phyloP scores from a whole-genome alignment of 2,888 invertebrate genomes.

The Campopleginae sp. region DNA sequence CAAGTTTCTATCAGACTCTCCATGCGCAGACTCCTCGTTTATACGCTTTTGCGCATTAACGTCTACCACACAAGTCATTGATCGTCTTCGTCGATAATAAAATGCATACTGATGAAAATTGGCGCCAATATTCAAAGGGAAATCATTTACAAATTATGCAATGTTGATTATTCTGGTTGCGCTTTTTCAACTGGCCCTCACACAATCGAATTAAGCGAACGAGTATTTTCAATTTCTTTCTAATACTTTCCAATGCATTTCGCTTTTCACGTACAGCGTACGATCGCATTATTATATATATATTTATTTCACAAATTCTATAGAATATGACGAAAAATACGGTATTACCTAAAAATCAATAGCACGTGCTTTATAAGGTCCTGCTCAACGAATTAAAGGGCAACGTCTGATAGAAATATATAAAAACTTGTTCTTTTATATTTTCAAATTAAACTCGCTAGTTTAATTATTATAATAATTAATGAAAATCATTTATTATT shows the following conservation, averaged over 20 bases:
- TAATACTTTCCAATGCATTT: not conserved
- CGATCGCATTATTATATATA: too few relatives aligned
- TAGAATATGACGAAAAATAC: too few relatives aligned
- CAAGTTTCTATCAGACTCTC: conserved; percentile 28
- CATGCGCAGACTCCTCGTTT: conserved; percentile 58
- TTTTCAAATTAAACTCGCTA: too few relatives aligned
- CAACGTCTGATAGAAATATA: too few relatives aligned
- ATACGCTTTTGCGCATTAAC: conserved; percentile 44
- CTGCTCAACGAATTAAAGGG: too few relatives aligned
- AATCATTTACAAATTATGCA: not conserved
- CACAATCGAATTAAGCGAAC: not conserved
- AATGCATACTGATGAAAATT: not conserved
- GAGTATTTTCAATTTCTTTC: not conserved
- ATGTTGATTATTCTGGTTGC: not conserved
- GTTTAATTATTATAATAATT: too few relatives aligned
- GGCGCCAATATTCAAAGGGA: conserved; percentile 51
- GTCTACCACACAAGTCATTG: conserved; percentile 58
- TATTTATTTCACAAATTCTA: too few relatives aligned
- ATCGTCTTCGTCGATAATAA: not conserved
- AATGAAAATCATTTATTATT: too few relatives aligned
- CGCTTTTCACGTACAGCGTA: too few relatives aligned
- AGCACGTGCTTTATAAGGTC: too few relatives aligned
- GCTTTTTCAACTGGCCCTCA: not conserved
- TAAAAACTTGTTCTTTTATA: too few relatives aligned
- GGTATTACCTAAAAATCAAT: too few relatives aligned